These are phyloP conservation scores for Bujurquina vittata DNA, from an alignment of 2,113 vertebrate species.

Conservation along the genomic window DNA sequence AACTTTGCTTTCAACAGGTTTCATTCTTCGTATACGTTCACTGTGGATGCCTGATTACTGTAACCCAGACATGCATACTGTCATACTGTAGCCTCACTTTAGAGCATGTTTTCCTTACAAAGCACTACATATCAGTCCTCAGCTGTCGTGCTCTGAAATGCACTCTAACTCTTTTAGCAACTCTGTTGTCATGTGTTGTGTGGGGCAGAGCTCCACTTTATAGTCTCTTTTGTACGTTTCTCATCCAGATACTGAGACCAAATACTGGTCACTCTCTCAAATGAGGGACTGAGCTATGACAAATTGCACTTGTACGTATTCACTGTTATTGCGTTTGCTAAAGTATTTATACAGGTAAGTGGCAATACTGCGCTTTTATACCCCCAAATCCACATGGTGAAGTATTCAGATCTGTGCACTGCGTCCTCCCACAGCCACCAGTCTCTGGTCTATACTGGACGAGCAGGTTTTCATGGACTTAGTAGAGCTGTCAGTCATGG, in stretches of 20 bases:
- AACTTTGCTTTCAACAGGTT: neutral
- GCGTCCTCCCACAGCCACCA: neutral
- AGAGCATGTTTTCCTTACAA: slow-evolving; percentile 44
- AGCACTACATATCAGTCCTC: neutral
- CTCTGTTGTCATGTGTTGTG: neutral
- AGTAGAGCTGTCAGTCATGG: slow-evolving; percentile 52
- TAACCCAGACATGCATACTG: neutral
- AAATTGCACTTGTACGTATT: slow-evolving; percentile 58
- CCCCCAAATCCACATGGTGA: neutral
- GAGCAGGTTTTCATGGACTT: slow-evolving; percentile 42
- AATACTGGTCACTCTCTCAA: slow-evolving; percentile 15
- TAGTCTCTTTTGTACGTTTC: neutral
- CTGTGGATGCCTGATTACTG: slow-evolving; percentile 8
- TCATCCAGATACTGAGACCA: neutral
- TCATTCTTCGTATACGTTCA: neutral
- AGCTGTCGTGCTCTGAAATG: slow-evolving; percentile 1
- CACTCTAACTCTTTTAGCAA: slow-evolving; percentile 7
- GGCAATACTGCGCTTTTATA: neutral
- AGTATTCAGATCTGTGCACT: neutral
- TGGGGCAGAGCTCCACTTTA: neutral
- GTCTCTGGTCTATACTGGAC: slow-evolving; percentile 34
- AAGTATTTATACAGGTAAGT: slow-evolving; percentile 62
- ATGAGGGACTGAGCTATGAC: slow-evolving; percentile 58
- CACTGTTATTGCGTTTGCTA: neutral
- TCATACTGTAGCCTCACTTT: neutral